These are phyloP conservation scores for Heteromyza rotundicornis DNA, from an alignment of 2,888 invertebrate species.

Conservation along the genomic window DNA sequence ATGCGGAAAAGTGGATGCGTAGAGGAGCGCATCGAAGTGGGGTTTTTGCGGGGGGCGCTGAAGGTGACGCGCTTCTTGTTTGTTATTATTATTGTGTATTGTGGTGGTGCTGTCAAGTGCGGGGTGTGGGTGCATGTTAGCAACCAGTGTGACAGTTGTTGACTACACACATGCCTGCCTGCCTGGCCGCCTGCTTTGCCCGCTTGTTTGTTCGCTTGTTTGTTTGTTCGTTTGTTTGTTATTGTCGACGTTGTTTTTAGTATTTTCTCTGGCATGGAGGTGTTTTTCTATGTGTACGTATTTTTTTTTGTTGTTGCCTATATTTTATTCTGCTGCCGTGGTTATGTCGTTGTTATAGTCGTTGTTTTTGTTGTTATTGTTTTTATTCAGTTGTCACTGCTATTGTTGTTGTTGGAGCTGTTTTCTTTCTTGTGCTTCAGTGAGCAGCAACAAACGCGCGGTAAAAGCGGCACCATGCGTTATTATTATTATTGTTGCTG, in stretches of 20 bases:
- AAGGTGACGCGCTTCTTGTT: neutral
- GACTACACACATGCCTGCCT: slow-evolving; percentile 9
- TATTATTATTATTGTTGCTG: slow-evolving; percentile 28
- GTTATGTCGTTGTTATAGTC: slow-evolving; percentile 24
- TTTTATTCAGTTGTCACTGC: slow-evolving; percentile 34
- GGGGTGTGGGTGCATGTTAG: neutral
- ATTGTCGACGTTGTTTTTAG: slow-evolving; percentile 30
- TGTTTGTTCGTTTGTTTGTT: slow-evolving; percentile 5
- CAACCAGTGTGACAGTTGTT: slow-evolving; percentile 15
- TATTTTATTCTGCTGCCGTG: slow-evolving; percentile 30
- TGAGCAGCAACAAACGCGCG: slow-evolving; percentile 31
- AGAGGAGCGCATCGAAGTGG: neutral
- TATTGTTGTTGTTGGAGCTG: slow-evolving; percentile 16
- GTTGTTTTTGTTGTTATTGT: slow-evolving; percentile 21
- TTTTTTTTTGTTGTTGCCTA: no score
- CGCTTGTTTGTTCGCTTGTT: no score
- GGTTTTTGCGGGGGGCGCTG: neutral
- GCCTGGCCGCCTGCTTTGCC: neutral
- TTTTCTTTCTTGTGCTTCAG: slow-evolving; percentile 34
- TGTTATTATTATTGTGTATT: slow-evolving; percentile 24
- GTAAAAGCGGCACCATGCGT: neutral
- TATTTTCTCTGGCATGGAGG: slow-evolving; percentile 18
- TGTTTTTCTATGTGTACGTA: slow-evolving; percentile 23
- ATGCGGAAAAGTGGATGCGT: neutral
- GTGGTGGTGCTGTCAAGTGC: slow-evolving; percentile 14